A percentile compares a stretch with the other conserved stretches of the same genome.
Evolutionary conservation across 2,888 invertebrate species (phyloP).

Genomic region (Ganaspis brasiliensis): DNA sequence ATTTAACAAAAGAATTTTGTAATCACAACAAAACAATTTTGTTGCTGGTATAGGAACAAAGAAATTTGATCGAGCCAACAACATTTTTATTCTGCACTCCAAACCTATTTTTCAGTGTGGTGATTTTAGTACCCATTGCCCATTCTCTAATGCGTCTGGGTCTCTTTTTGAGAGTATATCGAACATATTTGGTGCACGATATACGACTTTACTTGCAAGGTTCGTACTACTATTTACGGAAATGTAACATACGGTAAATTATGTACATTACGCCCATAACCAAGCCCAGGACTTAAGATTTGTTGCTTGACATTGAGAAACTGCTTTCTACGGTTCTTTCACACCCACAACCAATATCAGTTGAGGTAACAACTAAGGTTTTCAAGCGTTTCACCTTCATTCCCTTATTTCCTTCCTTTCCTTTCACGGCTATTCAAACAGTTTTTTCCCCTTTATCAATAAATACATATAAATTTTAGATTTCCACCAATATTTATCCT

Average conservation of each 20-base stretch:
- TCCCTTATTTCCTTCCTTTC: conserved; percentile 13
- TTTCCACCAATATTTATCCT: conserved; percentile 5
- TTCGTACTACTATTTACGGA: not conserved
- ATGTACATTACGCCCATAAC: not conserved
- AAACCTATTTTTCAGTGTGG: no score
- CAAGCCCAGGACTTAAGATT: conserved; percentile 18
- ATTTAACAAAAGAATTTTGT: no score
- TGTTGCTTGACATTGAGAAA: conserved; percentile 47
- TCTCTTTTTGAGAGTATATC: not conserved
- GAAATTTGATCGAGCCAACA: no score
- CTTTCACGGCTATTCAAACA: not conserved
- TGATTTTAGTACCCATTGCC: no score
- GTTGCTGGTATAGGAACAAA: no score
- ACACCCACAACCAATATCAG: conserved; percentile 22
- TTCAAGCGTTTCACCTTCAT: no score
- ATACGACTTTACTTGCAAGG: not conserved
- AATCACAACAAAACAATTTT: no score
- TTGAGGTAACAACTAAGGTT: conserved; percentile 34
- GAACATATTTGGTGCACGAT: not conserved
- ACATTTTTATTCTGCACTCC: no score
- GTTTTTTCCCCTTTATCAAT: not conserved
- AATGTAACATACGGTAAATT: conserved; percentile 28
- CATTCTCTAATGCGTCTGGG: no score
- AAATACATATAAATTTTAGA: not conserved
- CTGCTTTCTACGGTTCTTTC: conserved; percentile 27